A percentile compares a stretch with the other conserved stretches of the same genome.
Conservation (phyloP, 2,113 vertebrate species). For the Myiagra hebetior region DNA sequence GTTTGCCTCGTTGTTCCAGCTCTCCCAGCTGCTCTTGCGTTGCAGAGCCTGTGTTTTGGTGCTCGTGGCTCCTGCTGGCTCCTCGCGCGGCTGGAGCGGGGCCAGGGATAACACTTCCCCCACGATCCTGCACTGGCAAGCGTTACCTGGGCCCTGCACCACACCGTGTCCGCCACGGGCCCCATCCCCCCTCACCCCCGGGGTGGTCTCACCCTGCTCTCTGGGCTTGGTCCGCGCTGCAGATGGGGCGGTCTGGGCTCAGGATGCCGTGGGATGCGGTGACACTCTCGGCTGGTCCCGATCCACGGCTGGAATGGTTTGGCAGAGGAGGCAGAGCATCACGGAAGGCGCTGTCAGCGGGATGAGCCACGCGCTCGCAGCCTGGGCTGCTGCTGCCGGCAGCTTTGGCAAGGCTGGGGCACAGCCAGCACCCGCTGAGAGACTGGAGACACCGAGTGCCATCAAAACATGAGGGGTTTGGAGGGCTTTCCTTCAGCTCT, state of each 20-base stretch:
- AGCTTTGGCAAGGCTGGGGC: neutral
- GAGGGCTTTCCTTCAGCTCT: neutral
- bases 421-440: neutral
- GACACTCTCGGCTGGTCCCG: neutral
- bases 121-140: accelerated
- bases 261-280: neutral
- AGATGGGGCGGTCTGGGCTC: neutral
- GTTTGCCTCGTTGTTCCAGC: neutral
- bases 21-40: neutral
- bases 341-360: neutral
- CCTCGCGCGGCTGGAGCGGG: neutral
- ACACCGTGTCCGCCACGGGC: neutral
- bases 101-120: neutral
- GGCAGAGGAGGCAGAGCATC: neutral
- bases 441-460: neutral
- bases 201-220: neutral
- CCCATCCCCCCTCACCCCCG: accelerated
- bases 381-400: neutral
- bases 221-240: neutral
- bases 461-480: neutral
- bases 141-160: neutral
- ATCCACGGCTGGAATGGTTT: neutral
- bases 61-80: neutral
- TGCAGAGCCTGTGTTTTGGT: accelerated
- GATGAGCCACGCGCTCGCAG: neutral